Evolutionary conservation across 2,888 invertebrate species (phyloP).

Genomic region (Drosophila tripunctata): DNA sequence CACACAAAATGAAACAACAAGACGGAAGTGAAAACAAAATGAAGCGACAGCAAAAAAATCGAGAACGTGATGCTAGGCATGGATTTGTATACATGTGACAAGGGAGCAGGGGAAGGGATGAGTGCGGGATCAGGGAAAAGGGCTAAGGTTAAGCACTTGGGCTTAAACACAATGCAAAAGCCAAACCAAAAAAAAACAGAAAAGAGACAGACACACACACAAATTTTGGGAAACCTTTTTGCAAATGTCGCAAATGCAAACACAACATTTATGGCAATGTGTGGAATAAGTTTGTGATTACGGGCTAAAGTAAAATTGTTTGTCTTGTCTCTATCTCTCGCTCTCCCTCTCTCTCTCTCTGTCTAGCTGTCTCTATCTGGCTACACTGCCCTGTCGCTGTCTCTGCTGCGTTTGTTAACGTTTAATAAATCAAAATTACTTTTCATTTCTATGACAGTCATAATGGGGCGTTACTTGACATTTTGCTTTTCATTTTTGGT

Average conservation of each 20-base stretch:
- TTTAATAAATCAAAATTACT: conserved; percentile 82
- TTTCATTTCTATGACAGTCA: conserved; percentile 76
- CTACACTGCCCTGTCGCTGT: conserved; percentile 2
- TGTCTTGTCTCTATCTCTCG: not conserved
- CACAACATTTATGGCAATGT: conserved; percentile 54
- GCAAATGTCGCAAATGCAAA: conserved; percentile 54
- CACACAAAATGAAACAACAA: conserved; percentile 26
- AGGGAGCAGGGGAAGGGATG: conserved; percentile 3
- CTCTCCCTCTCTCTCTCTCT: conserved; percentile 1
- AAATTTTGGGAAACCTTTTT: too few species aligned
- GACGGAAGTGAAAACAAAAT: conserved; percentile 67
- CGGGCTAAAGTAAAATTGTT: not conserved
- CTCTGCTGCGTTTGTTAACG: conserved; percentile 49
- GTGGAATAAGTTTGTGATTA: conserved; percentile 29
- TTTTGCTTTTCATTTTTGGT: conserved; percentile 61
- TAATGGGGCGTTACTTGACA: conserved; percentile 76
- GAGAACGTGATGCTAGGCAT: conserved; percentile 66
- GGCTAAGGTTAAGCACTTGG: conserved; percentile 64
- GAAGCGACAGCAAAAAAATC: conserved; percentile 74
- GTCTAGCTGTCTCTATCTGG: not conserved
- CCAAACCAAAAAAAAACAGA: not conserved
- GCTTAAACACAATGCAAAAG: conserved; percentile 24
- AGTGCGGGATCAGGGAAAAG: conserved; percentile 9
- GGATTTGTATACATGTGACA: conserved; percentile 21
- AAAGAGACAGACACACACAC: not conserved